These are phyloP conservation scores for Cyphomyrus plagiostoma DNA, from an alignment of 2,113 vertebrate genomes.

Conservation along the genomic window DNA sequence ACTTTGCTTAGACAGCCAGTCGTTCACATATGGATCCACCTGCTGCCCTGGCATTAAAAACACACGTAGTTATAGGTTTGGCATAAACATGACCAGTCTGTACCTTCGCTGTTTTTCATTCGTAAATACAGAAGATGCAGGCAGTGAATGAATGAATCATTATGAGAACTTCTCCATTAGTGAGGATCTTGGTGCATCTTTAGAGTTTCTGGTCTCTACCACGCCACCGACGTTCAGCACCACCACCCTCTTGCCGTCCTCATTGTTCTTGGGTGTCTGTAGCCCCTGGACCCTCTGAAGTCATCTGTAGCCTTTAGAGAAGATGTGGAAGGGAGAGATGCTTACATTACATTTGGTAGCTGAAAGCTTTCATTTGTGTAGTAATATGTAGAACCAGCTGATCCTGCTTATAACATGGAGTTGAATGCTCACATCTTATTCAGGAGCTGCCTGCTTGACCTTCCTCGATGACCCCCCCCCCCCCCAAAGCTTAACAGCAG, in stretches of 20 bases:
- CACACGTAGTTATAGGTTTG: background rate
- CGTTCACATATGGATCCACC: background rate
- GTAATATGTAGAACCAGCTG: slow-evolving; percentile 10
- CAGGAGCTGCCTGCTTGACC: background rate
- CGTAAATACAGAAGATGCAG: background rate
- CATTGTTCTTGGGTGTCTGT: background rate
- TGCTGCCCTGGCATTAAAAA: background rate
- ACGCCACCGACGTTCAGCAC: background rate
- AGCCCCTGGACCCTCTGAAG: background rate
- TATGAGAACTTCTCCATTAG: background rate
- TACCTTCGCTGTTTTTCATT: background rate
- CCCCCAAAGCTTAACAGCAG: slow-evolving; percentile 50
- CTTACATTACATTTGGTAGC: background rate
- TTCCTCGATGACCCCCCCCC: background rate
- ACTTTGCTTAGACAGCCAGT: background rate
- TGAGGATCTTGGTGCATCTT: background rate
- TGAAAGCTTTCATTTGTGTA: background rate
- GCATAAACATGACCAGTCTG: background rate
- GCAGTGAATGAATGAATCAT: background rate
- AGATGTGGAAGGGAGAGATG: background rate
- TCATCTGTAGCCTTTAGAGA: background rate
- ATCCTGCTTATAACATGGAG: background rate
- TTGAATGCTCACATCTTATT: background rate
- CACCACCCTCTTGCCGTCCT: background rate
- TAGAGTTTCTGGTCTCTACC: background rate